These are phyloP conservation scores for Troilus luridus DNA, from an alignment of 2,888 invertebrate species.

Conservation along the genomic window DNA sequence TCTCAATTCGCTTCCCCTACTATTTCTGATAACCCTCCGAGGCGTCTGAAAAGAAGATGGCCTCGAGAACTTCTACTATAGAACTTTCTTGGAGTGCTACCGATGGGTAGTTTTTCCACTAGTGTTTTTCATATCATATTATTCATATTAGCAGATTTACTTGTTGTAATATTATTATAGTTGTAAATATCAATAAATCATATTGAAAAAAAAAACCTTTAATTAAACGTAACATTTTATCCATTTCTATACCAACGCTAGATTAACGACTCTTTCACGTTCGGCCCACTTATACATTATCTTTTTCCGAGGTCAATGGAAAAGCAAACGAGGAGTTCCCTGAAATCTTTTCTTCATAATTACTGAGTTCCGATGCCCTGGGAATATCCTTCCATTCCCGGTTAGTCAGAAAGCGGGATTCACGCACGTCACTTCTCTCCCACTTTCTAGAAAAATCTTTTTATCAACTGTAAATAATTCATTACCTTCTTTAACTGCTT, in stretches of 20 bases:
- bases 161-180: no score
- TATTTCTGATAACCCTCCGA: no score
- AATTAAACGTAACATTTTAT: background rate
- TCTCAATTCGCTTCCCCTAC: no score
- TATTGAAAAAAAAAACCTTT: no score
- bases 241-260: background rate
- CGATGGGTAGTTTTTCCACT: no score
- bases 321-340: background rate
- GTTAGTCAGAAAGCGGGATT: constrained; percentile 20
- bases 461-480: constrained; percentile 5
- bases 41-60: no score
- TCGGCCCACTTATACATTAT: no score
- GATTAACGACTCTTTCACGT: background rate
- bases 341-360: background rate
- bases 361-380: background rate
- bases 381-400: background rate
- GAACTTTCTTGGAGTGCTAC: no score
- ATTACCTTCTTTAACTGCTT: constrained; percentile 4
- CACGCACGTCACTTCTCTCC: background rate
- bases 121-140: no score
- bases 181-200: no score
- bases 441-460: background rate
- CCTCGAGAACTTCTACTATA: no score
- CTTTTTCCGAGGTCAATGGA: background rate
- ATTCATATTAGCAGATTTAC: no score